Base-by-base conservation (phyloP, 2,797 vertebrate genomes). In the Loris lydekkerianus region DNA sequence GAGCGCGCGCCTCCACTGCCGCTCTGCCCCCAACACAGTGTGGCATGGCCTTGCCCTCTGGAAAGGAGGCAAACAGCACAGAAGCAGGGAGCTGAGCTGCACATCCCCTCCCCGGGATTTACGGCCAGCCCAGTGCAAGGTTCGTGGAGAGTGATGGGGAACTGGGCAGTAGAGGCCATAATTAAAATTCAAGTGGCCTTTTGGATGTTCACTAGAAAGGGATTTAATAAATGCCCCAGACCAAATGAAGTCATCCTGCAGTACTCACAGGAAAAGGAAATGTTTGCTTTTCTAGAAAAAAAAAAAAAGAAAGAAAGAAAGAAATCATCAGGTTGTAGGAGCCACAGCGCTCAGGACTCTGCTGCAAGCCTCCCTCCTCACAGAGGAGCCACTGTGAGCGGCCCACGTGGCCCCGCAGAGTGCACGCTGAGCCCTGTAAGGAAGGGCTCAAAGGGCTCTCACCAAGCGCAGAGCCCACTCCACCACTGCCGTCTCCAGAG, bases 181-280 rank as follows among this genome's bases (percentile, higher is more conserved):
- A n/a, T 90, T n/a, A 70, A 78, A 58, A 81, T 40, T 27, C 63
- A 58, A 56, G 76, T 9, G 63, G 29, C 76, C 88, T 90, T 6
- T 13, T 25, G 49, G n/a, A 40, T 43, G 31, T 43, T 56, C 76
- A n/a, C 27, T 31, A 90, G 49, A 15, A 80, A 70, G 49, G 49
- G 58, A 69, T 58, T 43, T 43, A 40, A 69, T 58, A 69, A 80
- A 69, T 9, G 75, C 34, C 49, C 25, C 43, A 80, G 78, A 34
- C 20, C 76, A 90, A 69, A 80, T n/a, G 76, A 90, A 80, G 88
- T 43, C 27, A 81, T n/a, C 63, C 5, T 20, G 34, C 34, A 58
- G 43, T 11, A 58, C 61, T 31, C 34, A 31, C 34, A 14, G 61
- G 46, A 56, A 63, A 49, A 77, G 46, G 3, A 56, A 31, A 40